Conservation (phyloP, 1,140 invertebrate species). For the Pseudomyrmex dendroicus region DNA sequence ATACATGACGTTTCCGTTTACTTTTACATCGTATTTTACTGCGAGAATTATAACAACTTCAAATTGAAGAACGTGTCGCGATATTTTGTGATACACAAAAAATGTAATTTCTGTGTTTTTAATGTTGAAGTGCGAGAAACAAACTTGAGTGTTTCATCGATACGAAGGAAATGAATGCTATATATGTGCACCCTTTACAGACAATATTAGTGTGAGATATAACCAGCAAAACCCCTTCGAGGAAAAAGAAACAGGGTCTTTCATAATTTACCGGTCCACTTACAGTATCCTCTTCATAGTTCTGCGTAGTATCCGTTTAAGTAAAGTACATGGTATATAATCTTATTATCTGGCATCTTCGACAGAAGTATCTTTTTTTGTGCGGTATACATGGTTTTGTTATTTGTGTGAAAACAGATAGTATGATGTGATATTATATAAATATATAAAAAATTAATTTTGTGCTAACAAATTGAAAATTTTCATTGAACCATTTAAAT, state of each 20-base stretch:
- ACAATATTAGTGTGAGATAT: slow-evolving; percentile 9
- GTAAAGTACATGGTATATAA: slow-evolving; percentile 24
- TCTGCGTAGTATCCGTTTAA: slow-evolving; percentile 9
- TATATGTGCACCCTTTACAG: slow-evolving; percentile 21
- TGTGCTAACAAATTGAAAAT: too few species aligned
- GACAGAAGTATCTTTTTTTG: neutral
- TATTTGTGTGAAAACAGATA: too few species aligned
- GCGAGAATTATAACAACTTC: too few species aligned
- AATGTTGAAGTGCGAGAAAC: neutral
- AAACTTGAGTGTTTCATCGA: slow-evolving; percentile 21
- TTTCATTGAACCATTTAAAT: too few species aligned
- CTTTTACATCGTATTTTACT: neutral
- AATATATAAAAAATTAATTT: too few species aligned
- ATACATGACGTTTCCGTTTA: neutral
- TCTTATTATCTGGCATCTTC: slow-evolving; percentile 13
- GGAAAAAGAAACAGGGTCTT: slow-evolving; percentile 20
- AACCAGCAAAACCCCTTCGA: slow-evolving; percentile 21
- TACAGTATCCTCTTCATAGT: slow-evolving; percentile 35
- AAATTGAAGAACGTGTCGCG: too few species aligned
- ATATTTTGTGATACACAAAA: too few species aligned
- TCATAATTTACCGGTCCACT: slow-evolving; percentile 48
- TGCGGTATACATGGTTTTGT: neutral
- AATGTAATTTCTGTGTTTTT: slow-evolving; percentile 30
- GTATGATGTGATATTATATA: too few species aligned
- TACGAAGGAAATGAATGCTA: slow-evolving; percentile 31